Percentiles rank a stretch among this genome's conserved stretches.
These are phyloP conservation scores for Tiliqua scincoides DNA, from an alignment of 2,113 vertebrate genomes.

Conservation along the genomic window DNA sequence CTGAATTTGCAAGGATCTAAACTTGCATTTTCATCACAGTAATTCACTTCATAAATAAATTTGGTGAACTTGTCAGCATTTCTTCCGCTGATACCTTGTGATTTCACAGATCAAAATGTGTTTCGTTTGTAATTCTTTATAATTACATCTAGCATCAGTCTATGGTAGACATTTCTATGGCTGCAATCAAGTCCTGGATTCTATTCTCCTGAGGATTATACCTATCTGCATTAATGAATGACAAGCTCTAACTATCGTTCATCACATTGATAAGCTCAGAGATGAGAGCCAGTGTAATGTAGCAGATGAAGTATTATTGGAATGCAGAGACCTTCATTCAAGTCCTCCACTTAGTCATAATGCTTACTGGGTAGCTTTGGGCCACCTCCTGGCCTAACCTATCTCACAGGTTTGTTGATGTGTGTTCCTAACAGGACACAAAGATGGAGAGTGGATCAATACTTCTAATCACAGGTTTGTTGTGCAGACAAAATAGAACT, in stretches of 20 bases:
- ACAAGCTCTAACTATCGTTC: neutral
- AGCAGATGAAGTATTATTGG: neutral
- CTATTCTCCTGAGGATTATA: no score
- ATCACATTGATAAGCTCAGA: neutral
- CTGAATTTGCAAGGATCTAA: neutral
- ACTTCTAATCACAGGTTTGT: no score
- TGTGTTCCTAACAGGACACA: neutral
- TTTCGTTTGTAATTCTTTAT: neutral
- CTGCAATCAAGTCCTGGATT: neutral
- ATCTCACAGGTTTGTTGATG: neutral
- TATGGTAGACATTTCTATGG: neutral
- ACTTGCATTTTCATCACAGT: neutral
- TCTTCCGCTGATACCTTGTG: neutral
- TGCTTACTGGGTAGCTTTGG: neutral
- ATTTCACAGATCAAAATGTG: neutral
- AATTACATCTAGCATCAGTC: neutral
- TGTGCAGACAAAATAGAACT: neutral
- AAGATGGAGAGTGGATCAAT: no score
- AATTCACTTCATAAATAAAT: neutral
- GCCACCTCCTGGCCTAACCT: neutral
- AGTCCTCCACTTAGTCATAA: neutral
- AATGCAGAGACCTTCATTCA: neutral
- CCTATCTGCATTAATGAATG: neutral
- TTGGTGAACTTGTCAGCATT: neutral
- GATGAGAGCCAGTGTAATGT: neutral